Evolutionary conservation across 2,888 invertebrate species (phyloP).

Genomic region (Lasioglossum oenotherae): DNA sequence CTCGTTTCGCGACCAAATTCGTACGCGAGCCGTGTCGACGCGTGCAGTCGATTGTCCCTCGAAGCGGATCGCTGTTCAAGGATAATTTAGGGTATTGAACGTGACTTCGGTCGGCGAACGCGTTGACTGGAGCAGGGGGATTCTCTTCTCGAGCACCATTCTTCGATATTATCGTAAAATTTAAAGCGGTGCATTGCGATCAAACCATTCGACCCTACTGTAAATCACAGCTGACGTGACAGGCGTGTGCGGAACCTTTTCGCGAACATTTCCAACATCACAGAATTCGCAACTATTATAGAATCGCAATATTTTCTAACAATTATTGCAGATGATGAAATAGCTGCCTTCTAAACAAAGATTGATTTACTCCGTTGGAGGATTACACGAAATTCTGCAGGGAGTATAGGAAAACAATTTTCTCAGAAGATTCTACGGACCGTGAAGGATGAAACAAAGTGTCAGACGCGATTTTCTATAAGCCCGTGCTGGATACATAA

Average conservation of each 20-base stretch:
- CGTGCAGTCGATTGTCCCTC: conserved; percentile 32
- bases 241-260: neutral
- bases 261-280: neutral
- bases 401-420: neutral
- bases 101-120: neutral
- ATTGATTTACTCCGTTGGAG: neutral
- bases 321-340: neutral
- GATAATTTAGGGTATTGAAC: conserved; percentile 30
- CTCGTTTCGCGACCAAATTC: conserved; percentile 54
- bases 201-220: neutral
- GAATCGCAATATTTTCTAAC: neutral
- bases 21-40: conserved; percentile 32
- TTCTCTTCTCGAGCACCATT: neutral
- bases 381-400: neutral
- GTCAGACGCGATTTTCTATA: neutral
- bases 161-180: conserved; percentile 13
- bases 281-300: neutral
- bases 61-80: conserved; percentile 11
- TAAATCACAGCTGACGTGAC: neutral
- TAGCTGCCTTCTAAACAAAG: neutral
- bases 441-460: neutral
- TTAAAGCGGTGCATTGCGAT: conserved; percentile 3
- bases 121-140: neutral
- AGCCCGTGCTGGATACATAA: neutral
- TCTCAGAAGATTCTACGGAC: neutral